These are phyloP conservation scores for Thaleichthys pacificus DNA, from an alignment of 2,797 vertebrate genomes.

Conservation along the genomic window DNA sequence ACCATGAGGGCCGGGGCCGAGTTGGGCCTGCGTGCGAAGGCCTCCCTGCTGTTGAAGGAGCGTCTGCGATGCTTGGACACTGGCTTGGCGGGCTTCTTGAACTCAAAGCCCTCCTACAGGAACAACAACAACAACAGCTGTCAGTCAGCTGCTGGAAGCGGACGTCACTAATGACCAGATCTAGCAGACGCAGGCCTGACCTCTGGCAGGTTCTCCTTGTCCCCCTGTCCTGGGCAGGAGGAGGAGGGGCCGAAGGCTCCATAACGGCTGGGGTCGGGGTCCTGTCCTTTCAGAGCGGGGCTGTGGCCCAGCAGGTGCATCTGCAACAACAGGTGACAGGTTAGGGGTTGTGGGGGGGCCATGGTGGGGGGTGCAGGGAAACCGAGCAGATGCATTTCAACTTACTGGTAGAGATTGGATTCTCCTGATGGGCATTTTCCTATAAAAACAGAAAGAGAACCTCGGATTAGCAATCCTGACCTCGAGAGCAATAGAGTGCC, in stretches of 20 bases:
- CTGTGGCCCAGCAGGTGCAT: constrained; percentile 81
- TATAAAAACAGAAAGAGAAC: constrained; percentile 44
- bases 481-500: not conserved
- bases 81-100: constrained; percentile 82
- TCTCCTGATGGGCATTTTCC: constrained; percentile 77
- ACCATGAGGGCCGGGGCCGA: constrained; percentile 85
- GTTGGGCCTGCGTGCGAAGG: constrained; percentile 74
- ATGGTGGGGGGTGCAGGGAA: not conserved
- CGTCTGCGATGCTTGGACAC: constrained; percentile 48
- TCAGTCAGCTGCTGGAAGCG: not conserved
- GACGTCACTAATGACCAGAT: not conserved
- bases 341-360: not conserved
- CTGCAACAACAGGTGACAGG: constrained; percentile 56
- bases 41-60: constrained; percentile 59
- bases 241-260: constrained; percentile 64
- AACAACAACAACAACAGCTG: not conserved
- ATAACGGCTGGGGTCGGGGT: constrained; percentile 60
- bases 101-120: constrained; percentile 77
- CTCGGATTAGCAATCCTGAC: constrained; percentile 18
- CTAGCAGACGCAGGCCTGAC: constrained; percentile 42
- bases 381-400: not conserved
- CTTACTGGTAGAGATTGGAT: constrained; percentile 86
- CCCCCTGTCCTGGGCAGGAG: constrained; percentile 35
- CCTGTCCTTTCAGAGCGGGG: constrained; percentile 81
- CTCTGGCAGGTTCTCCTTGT: constrained; percentile 89